Percentiles rank a stretch among this genome's conserved stretches.
These are phyloP conservation scores for Psittacula echo DNA, from an alignment of 2,797 vertebrate species.

Conservation along the genomic window DNA sequence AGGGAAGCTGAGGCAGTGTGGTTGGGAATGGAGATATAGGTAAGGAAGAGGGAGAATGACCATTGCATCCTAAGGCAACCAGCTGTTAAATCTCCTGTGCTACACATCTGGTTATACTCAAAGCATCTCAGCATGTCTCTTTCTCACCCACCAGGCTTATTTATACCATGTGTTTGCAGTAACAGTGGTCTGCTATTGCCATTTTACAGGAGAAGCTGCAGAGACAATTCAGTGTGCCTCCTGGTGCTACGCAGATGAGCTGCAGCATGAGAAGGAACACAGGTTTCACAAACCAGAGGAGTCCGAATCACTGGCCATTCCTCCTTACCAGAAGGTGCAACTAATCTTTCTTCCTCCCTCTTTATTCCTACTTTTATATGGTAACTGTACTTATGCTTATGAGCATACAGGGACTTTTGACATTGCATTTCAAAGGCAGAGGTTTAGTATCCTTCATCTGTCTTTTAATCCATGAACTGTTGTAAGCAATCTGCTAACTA, in stretches of 20 bases:
- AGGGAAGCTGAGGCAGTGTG: not conserved
- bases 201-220: not conserved
- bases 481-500: not conserved
- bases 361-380: not conserved
- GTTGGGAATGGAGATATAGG: not conserved
- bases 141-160: not conserved
- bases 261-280: not conserved
- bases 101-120: not conserved
- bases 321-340: not conserved
- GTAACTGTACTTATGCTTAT: not conserved
- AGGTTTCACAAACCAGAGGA: not conserved
- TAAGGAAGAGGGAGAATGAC: not conserved
- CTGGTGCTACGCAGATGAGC: accelerated
- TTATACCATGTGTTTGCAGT: not conserved
- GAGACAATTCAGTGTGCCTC: not conserved
- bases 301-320: not conserved
- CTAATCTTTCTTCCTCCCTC: not conserved
- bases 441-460: not conserved
- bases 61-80: not conserved
- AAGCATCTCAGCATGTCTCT: not conserved
- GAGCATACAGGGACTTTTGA: not conserved
- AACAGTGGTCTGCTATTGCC: not conserved
- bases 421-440: not conserved
- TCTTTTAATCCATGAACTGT: not conserved
- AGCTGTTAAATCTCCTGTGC: not conserved